These are phyloP conservation scores for Chelidonichthys spinosus DNA, from an alignment of 2,797 vertebrate species.

Conservation along the genomic window DNA sequence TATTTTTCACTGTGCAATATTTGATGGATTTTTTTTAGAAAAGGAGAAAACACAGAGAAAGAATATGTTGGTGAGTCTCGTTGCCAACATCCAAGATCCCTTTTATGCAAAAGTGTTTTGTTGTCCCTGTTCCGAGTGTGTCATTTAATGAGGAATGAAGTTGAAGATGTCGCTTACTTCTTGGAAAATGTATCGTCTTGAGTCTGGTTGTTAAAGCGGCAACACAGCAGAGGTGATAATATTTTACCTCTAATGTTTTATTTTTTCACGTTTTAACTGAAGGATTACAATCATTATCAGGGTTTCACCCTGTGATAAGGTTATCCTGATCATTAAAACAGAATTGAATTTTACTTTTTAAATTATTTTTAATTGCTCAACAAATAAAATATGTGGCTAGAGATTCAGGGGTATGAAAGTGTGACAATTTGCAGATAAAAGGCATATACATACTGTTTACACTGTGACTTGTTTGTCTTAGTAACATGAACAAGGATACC, in stretches of 20 bases:
- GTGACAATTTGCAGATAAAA: background rate
- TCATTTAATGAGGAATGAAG: constrained; percentile 17
- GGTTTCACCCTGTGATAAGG: background rate
- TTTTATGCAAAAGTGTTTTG: constrained; percentile 35
- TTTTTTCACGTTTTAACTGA: background rate
- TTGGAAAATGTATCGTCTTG: background rate
- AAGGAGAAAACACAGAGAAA: constrained; percentile 24
- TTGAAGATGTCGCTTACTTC: background rate
- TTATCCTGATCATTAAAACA: background rate
- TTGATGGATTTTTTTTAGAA: constrained; percentile 59
- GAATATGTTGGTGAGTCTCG: constrained; percentile 22
- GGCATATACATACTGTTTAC: background rate
- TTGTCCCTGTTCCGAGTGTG: constrained; percentile 13
- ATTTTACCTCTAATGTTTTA: background rate
- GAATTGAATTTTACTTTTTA: background rate
- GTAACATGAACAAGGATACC: background rate
- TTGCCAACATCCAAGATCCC: constrained; percentile 19
- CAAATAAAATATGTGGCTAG: background rate
- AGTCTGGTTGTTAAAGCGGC: background rate
- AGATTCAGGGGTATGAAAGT: background rate
- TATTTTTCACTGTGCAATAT: constrained; percentile 78
- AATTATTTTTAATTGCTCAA: background rate
- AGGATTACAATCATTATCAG: background rate
- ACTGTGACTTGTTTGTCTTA: background rate
- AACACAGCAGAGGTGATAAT: background rate